phyloP scores from a whole-genome alignment of 2,113 vertebrate genomes.

The Chaetura pelagica region DNA sequence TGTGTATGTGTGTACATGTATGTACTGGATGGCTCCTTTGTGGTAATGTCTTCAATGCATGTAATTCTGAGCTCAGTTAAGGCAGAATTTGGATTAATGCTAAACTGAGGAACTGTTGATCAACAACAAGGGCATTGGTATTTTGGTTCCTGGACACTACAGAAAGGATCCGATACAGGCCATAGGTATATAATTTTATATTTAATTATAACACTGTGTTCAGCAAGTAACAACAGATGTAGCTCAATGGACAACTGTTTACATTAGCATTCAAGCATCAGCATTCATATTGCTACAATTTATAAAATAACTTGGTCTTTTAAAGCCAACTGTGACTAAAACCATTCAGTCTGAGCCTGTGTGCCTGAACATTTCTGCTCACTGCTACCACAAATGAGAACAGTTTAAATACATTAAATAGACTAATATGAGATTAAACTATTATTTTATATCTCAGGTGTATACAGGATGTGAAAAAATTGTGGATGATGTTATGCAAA shows the following conservation, averaged over 20 bases:
- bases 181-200: background rate
- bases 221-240: rapidly evolving
- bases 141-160: background rate
- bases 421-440: background rate
- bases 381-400: background rate
- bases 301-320: background rate
- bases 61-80: background rate
- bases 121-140: background rate
- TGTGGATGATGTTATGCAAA: background rate
- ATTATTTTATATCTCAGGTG: background rate
- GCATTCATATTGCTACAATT: background rate
- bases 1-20: background rate
- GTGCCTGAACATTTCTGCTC: background rate
- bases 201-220: background rate
- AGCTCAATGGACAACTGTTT: background rate
- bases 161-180: background rate
- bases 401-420: background rate
- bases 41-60: background rate
- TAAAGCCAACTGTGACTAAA: background rate
- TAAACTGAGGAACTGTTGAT: background rate
- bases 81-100: background rate
- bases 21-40: background rate
- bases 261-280: background rate
- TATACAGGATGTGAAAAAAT: background rate
- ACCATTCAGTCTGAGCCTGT: background rate